Conservation (phyloP, 2,888 invertebrate species). For the Conistra vaccinii region DNA sequence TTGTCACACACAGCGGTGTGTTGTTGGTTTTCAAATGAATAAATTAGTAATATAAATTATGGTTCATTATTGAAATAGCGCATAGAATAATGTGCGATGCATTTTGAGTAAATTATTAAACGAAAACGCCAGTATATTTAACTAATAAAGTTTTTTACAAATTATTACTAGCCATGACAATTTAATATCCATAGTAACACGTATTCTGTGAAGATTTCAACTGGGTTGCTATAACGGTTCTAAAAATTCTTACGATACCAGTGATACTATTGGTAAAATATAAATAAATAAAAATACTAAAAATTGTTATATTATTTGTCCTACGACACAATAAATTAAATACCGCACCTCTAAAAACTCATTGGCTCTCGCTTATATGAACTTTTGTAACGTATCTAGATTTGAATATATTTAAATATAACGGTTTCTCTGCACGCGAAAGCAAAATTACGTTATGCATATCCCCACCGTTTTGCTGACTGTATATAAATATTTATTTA, state of each 20-base stretch:
- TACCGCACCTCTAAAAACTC: constrained; percentile 50
- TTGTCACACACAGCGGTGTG: constrained; percentile 4
- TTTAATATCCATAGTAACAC: too few species aligned
- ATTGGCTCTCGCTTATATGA: constrained; percentile 47
- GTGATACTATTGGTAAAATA: not conserved
- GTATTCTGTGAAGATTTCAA: not conserved
- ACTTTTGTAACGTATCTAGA: constrained; percentile 56
- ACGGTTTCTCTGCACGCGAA: constrained; percentile 66
- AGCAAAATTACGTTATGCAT: constrained; percentile 66
- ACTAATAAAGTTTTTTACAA: not conserved
- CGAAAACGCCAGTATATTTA: not conserved
- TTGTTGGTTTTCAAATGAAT: constrained; percentile 11
- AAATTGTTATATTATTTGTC: constrained; percentile 32
- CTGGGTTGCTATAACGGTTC: too few species aligned
- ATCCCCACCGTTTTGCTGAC: constrained; percentile 55
- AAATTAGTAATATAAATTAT: constrained; percentile 13
- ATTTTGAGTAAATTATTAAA: not conserved
- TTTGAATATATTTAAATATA: constrained; percentile 66
- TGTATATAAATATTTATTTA: constrained; percentile 66
- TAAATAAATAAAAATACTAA: constrained; percentile 21
- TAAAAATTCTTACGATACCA: not conserved
- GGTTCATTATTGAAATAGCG: not conserved
- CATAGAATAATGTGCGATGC: not conserved
- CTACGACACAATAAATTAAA: constrained; percentile 16
- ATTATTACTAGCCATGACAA: not conserved